Evolutionary conservation across 2,888 invertebrate genomes (phyloP).

Genomic region (Scaptomyza caliginosa): DNA sequence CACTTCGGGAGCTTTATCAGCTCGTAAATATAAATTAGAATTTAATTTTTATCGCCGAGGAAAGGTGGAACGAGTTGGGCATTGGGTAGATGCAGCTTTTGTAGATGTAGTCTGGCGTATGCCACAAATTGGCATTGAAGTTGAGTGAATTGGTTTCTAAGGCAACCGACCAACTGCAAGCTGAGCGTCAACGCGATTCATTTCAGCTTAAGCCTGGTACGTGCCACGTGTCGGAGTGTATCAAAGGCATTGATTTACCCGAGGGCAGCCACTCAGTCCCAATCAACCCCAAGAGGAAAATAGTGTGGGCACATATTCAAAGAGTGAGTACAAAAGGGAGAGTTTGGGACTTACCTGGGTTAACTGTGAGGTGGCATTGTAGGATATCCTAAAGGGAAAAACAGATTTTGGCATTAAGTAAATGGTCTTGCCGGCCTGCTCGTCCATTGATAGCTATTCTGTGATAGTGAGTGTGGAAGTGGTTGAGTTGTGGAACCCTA

Average conservation of each 20-base stretch:
- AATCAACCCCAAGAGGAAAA: conserved; percentile 41
- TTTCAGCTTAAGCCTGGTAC: conserved; percentile 61
- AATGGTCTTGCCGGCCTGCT: conserved; percentile 70
- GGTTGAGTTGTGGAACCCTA: conserved; percentile 83
- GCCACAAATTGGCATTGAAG: conserved; percentile 57
- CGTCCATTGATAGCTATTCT: conserved; percentile 86
- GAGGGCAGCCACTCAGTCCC: conserved; percentile 30
- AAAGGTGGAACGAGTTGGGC: conserved; percentile 37
- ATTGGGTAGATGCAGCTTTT: conserved; percentile 28
- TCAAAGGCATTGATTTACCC: conserved; percentile 73
- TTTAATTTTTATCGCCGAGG: conserved; percentile 73
- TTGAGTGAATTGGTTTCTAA: conserved; percentile 29
- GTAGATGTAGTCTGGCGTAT: conserved; percentile 60
- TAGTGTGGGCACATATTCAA: conserved; percentile 25
- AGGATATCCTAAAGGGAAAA: conserved; percentile 87
- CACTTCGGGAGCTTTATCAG: conserved; percentile 74
- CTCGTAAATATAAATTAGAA: conserved; percentile 80
- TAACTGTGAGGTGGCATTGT: conserved; percentile 92
- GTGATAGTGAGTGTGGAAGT: conserved; percentile 90
- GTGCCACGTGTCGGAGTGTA: conserved; percentile 73
- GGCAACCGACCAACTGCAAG: conserved; percentile 38
- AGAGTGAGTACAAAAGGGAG: not conserved
- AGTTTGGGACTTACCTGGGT: conserved; percentile 86
- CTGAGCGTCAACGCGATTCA: conserved; percentile 53
- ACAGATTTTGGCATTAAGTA: conserved; percentile 84